Evolutionary conservation across 1,140 invertebrate species (phyloP), one percentile per base, ranked within the genome.

Genomic region (Papilio machaon): DNA sequence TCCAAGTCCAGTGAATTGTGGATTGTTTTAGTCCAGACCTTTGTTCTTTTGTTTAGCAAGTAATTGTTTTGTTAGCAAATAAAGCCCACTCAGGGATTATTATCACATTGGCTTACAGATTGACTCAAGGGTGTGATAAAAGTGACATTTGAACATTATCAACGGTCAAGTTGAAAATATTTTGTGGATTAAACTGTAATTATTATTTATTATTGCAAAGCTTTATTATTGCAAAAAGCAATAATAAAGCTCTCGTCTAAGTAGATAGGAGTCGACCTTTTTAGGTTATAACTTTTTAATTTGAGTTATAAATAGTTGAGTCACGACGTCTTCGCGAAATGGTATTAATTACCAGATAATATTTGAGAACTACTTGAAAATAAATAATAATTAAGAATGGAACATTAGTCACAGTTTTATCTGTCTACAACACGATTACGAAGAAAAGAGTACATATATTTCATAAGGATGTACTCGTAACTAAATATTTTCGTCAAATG

Each of bases 1-100:
- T 76, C 47, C 19, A 76, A 46, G 74, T 76, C 74, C 6, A 35
- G 74, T 52, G 74, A 76, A 76, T 76, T 76, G 74, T 76, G 46
- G 47, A 76, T 76, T 76, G 74, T 52, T 52, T 5, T 30, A 54
- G 13, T 3, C 13, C 46, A 19, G 9, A 23, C 19, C 47, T 76
- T 76, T 76, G 43, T 76, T 76, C 74, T 52, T 49, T 52, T 76
- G 74, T 49, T 49, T 30, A 76, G 74, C 46, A 76, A 76, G 43
- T 23, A 52, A 49, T 52, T 76, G 74, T 76, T 54, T 76, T 70
- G 64, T 35, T 70, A 15, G 64, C 10, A 67, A 67, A 30, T 70
- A 70, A 70, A 70, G 35, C 64, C 30, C 64, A 70, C 30, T 35
- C 64, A 70, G 64, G 30, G 64, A 70, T 70, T 70, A 64, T 64